These are phyloP conservation scores for Desmophyllum pertusum DNA, from an alignment of 92 coral and sea anemone genomes.

Conservation along the genomic window DNA sequence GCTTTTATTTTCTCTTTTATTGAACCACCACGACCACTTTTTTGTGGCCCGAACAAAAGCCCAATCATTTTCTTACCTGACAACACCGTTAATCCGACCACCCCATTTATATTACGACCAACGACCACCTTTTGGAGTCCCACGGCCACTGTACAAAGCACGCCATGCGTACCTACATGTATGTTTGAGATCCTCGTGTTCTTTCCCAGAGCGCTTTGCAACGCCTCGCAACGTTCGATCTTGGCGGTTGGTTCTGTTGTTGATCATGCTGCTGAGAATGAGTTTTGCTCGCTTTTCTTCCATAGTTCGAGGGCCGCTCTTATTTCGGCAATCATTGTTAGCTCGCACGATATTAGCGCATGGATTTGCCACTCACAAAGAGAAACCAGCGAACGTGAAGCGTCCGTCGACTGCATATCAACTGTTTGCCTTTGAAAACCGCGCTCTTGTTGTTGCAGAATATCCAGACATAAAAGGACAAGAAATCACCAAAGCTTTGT, in stretches of 20 bases:
- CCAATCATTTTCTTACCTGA: no score
- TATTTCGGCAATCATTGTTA: conserved; percentile 8
- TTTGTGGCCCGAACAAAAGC: no score
- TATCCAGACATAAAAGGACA: conserved; percentile 29
- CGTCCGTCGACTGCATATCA: conserved; percentile 53
- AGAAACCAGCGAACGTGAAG: conserved; percentile 29
- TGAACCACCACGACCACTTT: no score
- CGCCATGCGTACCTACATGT: not conserved
- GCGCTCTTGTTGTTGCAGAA: conserved; percentile 11
- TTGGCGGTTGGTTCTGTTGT: conserved; percentile 15
- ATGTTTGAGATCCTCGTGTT: not conserved
- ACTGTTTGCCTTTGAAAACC: conserved; percentile 46
- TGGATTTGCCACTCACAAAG: conserved; percentile 6
- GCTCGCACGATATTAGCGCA: not conserved
- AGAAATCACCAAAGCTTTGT: conserved; percentile 48
- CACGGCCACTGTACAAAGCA: no score
- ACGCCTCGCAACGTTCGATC: no score
- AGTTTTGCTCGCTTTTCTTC: not conserved
- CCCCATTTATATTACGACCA: no score
- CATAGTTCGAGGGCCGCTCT: not conserved
- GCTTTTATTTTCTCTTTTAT: no score
- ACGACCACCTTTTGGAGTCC: no score
- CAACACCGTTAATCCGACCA: no score
- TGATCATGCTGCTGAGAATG: not conserved
- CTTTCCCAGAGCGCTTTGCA: not conserved